These are phyloP conservation scores for Phaenicophaeus curvirostris DNA, from an alignment of 2,797 vertebrate species.

Conservation along the genomic window DNA sequence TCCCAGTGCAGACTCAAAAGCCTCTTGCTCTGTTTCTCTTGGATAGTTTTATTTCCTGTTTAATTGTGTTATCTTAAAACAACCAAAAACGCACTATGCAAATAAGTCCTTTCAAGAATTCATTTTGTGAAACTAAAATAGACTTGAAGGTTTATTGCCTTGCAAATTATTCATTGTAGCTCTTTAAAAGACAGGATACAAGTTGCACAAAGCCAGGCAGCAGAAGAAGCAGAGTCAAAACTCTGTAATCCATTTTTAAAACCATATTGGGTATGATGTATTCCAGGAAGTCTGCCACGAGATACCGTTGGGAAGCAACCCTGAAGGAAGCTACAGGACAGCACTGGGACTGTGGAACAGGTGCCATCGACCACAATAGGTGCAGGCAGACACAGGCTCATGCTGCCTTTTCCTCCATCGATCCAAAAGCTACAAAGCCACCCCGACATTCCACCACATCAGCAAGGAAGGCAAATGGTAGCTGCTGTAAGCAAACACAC, in stretches of 20 bases:
- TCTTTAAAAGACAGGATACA: conserved; percentile 2
- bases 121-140: conserved; percentile 52
- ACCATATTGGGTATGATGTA: neutral
- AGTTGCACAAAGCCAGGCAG: neutral
- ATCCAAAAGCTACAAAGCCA: neutral
- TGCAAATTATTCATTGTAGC: conserved; percentile 12
- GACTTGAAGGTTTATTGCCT: conserved; percentile 21
- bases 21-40: neutral
- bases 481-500: neutral
- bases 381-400: too few species aligned
- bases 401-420: neutral
- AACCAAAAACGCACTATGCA: conserved; percentile 55
- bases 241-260: neutral
- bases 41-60: neutral
- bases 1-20: neutral
- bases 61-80: conserved; percentile 62
- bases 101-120: conserved; percentile 49
- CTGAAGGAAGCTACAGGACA: neutral
- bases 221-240: neutral
- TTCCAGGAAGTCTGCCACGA: neutral
- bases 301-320: neutral
- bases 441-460: rapidly evolving
- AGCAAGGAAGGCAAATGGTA: rapidly evolving
- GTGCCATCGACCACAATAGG: rapidly evolving
- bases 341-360: rapidly evolving